These are phyloP conservation scores for Drosophila tsacasi DNA, from an alignment of 1,140 invertebrate genomes.

Conservation along the genomic window DNA sequence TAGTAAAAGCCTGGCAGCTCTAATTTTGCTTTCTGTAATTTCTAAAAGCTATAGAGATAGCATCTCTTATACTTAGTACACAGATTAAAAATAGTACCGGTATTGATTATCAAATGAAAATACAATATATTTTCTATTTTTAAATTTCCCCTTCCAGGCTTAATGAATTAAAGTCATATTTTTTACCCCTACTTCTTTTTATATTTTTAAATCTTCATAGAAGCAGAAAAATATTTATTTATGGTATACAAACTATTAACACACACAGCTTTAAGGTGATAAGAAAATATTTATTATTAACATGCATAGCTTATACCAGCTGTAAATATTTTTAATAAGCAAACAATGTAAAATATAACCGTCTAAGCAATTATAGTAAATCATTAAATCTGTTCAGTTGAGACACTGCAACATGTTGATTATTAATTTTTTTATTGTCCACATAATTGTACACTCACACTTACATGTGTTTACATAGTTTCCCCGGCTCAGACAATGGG, in stretches of 20 bases:
- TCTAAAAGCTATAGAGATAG: no score
- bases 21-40: no score
- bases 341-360: neutral
- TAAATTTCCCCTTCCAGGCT: no score
- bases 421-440: constrained; percentile 20
- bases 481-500: constrained; percentile 17
- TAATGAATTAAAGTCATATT: no score
- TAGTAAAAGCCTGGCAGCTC: neutral
- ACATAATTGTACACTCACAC: neutral
- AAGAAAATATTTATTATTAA: neutral
- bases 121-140: neutral
- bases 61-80: no score
- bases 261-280: neutral
- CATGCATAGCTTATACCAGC: neutral
- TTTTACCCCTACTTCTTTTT: no score
- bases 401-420: neutral
- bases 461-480: constrained; percentile 1
- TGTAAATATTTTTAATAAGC: neutral
- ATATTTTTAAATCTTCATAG: no score
- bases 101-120: neutral
- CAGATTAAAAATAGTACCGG: neutral
- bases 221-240: neutral
- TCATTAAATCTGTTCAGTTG: neutral
- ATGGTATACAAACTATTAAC: no score
- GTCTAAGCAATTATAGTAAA: neutral